Base-by-base conservation (phyloP, 2,113 vertebrate species). In the Tychaedon coryphoeus region DNA sequence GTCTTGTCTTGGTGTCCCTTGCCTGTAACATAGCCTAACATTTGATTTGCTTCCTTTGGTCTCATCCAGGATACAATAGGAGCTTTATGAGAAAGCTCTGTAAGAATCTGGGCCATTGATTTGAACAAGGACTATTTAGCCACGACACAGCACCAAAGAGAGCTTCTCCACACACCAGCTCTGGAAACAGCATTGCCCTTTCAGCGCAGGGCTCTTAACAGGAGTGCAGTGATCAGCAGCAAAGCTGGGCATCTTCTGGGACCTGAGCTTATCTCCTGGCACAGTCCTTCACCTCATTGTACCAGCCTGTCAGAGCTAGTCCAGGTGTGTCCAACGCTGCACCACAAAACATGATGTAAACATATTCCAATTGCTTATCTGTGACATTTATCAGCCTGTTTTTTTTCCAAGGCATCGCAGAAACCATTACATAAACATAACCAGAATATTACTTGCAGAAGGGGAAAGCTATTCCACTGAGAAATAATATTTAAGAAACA, bases 21-120 rank as follows among this genome's bases (percentile, higher is more conserved):
- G 67, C 77, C 87, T 86, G 60, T 80, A 95, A 90, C 82, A 80
- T 25, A 83, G 78, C 82, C 56, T 92, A 96, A 92, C 74, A 74
- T 71, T 90, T 86, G 29, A 67, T 74, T 88, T 90, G 75, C 85
- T 80, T 83, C 77, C 51, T 73, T 94, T 64, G 47, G 74, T 88
- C 85, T 95, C 6, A 0, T 29, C 47, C 78, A 62, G 70, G 88
- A 36, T 16, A 94, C 71, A 86, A 36, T 66, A 91, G 72, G 57
- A 89, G 73, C 89, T 80, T 93, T 93, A 95, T 76, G 58, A 75
- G 79, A 92, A 92, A 79, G 67, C 81, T 47, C 62, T 36, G 10
- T 61, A 95, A 82, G 67, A 95, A 90, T 92, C 73, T 71, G 66
- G 94, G 86, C 86, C 86, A 36, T 16, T 85, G 86, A 78, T 78